Evolutionary conservation across 2,113 vertebrate species (phyloP), one percentile per base, ranked within the genome.

Genomic region (Sinocyclocheilus anophthalmus): DNA sequence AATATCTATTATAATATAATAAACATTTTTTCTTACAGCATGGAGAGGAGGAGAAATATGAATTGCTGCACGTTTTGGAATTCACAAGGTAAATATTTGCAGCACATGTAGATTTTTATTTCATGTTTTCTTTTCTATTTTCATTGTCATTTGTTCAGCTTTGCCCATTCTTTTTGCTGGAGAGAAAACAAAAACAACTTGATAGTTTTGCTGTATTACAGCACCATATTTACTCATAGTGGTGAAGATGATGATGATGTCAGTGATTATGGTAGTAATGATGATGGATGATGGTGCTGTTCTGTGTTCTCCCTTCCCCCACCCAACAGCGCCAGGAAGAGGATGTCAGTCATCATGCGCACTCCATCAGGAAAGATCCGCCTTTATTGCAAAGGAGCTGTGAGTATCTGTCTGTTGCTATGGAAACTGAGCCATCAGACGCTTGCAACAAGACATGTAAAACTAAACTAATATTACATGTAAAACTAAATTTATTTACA

Each of bases 351-450:
- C 94, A 98, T 99, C 93, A 97, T 99, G 91, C 97, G 98, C 77
- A 99, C 97, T 24, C 97, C 98, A 76, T 95, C 97, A 3, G 98
- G 98, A 87, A 98, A 97, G 92, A 96, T 99, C 94, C 96, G 97
- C 91, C 96, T 99, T 50, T 99, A 99, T 95, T 99, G 98, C 96
- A 99, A 99, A 96, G 98, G 98, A 94, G 98, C 98, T 83, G 98
- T 99, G 94, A 99, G 98, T 97, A 91, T 91, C 92, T 88, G 88
- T 93, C 90, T 92, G 82, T 93, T 91, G 88, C 94, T 91, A 94
- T 94, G 91, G 94, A 91, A 94, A 94, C 92, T 48, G 86, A 20
- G 82, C 78, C 88, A 89, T 86, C 91, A 89, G 88, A 88, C 81
- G 87, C 67, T 90, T 89, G 84, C 83, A 85, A 85, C 81, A 30